A percentile compares a stretch with the other conserved stretches of the same genome.
These are phyloP conservation scores for Drosophila kuntzei DNA, from an alignment of 2,888 invertebrate species.

Conservation along the genomic window DNA sequence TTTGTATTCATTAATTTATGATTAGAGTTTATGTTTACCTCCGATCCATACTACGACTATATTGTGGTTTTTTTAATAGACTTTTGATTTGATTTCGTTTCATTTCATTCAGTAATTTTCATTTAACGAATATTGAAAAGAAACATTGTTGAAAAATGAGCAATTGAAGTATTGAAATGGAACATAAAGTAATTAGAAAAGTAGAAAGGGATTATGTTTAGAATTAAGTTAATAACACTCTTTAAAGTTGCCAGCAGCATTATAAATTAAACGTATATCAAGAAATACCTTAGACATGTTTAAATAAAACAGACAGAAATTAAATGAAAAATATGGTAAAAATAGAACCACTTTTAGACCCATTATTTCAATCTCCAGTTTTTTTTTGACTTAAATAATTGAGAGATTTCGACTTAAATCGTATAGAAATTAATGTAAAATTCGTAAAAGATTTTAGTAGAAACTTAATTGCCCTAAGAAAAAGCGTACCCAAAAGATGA, in stretches of 20 bases:
- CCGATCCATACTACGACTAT: conserved; percentile 5
- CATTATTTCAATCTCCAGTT: too few relatives aligned
- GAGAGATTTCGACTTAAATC: too few relatives aligned
- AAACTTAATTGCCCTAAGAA: too few relatives aligned
- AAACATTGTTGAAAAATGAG: not conserved
- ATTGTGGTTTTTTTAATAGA: conserved; percentile 19
- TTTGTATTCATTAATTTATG: conserved; percentile 54
- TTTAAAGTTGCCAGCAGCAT: too few relatives aligned
- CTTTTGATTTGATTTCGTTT: conserved; percentile 11
- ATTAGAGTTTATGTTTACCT: conserved; percentile 30
- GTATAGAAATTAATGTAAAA: too few relatives aligned
- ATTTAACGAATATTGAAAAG: conserved; percentile 1
- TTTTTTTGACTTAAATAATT: too few relatives aligned
- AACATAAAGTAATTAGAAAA: not conserved
- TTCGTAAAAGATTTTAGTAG: too few relatives aligned
- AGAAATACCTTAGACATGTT: too few relatives aligned
- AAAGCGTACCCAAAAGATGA: too few relatives aligned
- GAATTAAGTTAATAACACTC: not conserved
- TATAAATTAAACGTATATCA: too few relatives aligned
- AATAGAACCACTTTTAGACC: not conserved
- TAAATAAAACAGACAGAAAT: too few relatives aligned
- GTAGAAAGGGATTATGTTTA: not conserved
- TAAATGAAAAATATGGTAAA: not conserved
- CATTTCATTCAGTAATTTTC: conserved; percentile 30
- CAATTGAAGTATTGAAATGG: not conserved